Evolutionary conservation across 2,888 invertebrate genomes (phyloP).

Genomic region (Chaetogeoica ovagalla): DNA sequence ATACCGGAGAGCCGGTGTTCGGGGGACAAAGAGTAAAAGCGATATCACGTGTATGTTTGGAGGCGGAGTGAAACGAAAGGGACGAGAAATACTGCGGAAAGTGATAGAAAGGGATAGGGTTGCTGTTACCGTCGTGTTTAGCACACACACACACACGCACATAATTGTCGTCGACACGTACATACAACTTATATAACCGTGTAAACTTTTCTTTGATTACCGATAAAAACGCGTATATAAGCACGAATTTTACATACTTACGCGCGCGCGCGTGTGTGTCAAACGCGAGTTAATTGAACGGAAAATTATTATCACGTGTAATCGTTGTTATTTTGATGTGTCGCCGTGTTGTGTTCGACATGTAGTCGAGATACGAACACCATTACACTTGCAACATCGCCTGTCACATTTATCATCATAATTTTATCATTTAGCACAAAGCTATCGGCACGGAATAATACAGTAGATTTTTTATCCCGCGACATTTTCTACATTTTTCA

Average conservation of each 20-base stretch:
- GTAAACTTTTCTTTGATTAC: conserved; percentile 16
- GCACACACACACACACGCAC: background rate
- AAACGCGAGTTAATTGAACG: conserved; percentile 21
- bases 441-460: no score
- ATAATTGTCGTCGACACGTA: background rate
- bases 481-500: no score
- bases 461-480: no score
- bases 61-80: background rate
- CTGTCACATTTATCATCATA: no score
- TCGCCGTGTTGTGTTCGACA: no score
- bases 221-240: background rate
- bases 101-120: background rate
- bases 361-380: no score
- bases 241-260: background rate
- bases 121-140: background rate
- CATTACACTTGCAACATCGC: no score
- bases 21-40: no score
- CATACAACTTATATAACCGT: background rate
- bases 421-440: no score
- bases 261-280: background rate
- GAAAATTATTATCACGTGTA: conserved; percentile 15
- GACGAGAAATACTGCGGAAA: background rate
- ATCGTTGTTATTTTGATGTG: background rate
- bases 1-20: no score
- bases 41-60: no score